Evolutionary conservation across 2,113 vertebrate species (phyloP).

Genomic region (Lagopus leucura): DNA sequence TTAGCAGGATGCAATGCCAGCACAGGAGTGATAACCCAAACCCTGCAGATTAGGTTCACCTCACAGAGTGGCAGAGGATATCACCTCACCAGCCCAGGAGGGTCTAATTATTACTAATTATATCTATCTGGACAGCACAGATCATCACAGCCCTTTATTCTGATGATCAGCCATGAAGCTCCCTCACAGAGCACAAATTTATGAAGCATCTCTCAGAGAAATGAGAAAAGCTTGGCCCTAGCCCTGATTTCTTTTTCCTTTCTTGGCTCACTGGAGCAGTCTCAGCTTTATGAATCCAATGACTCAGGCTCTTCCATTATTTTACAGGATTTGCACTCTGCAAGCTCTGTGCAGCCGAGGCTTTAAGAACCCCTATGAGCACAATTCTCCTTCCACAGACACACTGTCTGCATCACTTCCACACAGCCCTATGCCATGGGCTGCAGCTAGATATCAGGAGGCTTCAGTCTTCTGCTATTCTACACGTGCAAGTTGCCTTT

Average conservation of each 20-base stretch:
- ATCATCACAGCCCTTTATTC: neutral
- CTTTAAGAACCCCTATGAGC: neutral
- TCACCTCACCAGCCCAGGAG: neutral
- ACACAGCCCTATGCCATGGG: fast-evolving
- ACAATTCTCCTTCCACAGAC: neutral
- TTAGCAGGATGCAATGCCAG: neutral
- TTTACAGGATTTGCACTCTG: neutral
- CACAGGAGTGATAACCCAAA: neutral
- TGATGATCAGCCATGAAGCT: neutral
- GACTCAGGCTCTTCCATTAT: neutral
- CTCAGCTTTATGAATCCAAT: neutral
- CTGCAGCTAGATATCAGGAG: neutral
- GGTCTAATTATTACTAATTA: neutral
- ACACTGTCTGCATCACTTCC: neutral
- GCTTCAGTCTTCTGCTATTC: neutral
- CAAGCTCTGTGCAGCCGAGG: neutral
- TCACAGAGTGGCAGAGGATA: neutral
- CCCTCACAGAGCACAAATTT: slow-evolving; percentile 4
- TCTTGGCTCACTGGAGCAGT: slow-evolving; percentile 9
- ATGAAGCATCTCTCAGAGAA: slow-evolving; percentile 22
- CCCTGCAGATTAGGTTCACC: neutral
- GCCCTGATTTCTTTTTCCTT: neutral
- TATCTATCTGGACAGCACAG: neutral
- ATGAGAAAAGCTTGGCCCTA: slow-evolving; percentile 42
- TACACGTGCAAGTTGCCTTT: neutral